A percentile compares a stretch with the other conserved stretches of the same genome.
These are phyloP conservation scores for Haliclona indistincta DNA, from an alignment of 37 sponge, comb jelly and placozoan genomes.

Conservation along the genomic window DNA sequence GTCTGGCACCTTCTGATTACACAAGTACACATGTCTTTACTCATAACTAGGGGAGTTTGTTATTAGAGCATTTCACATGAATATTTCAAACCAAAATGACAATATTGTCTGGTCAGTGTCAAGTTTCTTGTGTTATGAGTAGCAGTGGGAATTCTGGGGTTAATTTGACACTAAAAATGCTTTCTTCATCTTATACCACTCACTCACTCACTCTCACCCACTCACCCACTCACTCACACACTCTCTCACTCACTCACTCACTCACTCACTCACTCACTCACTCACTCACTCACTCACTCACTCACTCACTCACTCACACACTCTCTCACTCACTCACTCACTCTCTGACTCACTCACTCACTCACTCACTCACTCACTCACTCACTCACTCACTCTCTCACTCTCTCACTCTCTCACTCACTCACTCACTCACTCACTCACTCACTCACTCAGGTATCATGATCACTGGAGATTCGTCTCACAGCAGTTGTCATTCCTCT, in stretches of 20 bases:
- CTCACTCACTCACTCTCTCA: constrained; percentile 26
- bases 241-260: not conserved
- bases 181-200: not conserved
- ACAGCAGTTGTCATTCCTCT: constrained; percentile 46
- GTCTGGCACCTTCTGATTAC: too few species aligned
- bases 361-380: constrained; percentile 29
- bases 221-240: too few species aligned
- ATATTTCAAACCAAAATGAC: too few species aligned
- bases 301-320: too few species aligned
- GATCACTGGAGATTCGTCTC: constrained; percentile 55
- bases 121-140: too few species aligned
- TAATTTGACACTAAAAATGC: not conserved
- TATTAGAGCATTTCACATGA: too few species aligned
- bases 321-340: not conserved
- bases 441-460: constrained; percentile 18
- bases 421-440: constrained; percentile 3
- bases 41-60: too few species aligned
- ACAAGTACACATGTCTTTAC: too few species aligned
- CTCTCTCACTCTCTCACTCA: constrained; percentile 2
- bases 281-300: not conserved
- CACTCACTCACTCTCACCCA: too few species aligned
- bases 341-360: not conserved
- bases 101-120: too few species aligned
- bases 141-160: too few species aligned
- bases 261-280: not conserved